Percentiles rank a stretch among this genome's conserved stretches.
Conservation (phyloP, 2,797 vertebrate genomes). For the Hyperoplus immaculatus region DNA sequence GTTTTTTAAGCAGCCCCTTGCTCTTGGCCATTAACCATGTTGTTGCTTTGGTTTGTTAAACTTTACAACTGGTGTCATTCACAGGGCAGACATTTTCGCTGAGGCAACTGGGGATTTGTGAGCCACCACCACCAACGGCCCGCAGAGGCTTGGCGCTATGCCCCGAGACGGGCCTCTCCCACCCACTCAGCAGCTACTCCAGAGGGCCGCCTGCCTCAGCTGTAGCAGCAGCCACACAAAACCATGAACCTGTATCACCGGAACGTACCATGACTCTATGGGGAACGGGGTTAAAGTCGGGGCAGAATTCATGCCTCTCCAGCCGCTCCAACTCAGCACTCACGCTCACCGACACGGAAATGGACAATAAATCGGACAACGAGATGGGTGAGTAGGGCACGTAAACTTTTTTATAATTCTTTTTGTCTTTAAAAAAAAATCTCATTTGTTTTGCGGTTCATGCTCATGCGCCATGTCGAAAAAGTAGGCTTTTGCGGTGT, state of each 20-base stretch:
- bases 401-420: slow-evolving; percentile 31
- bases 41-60: slow-evolving; percentile 76
- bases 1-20: slow-evolving; percentile 42
- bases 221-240: slow-evolving; percentile 80
- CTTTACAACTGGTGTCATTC: slow-evolving; percentile 74
- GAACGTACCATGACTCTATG: slow-evolving; percentile 96
- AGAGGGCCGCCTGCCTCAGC: slow-evolving; percentile 87
- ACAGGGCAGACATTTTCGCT: slow-evolving; percentile 98
- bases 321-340: slow-evolving; percentile 98
- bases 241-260: slow-evolving; percentile 94
- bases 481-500: slow-evolving; percentile 34
- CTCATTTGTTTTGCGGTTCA: slow-evolving; percentile 37
- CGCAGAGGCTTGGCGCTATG: slow-evolving; percentile 95
- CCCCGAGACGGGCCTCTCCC: slow-evolving; percentile 96
- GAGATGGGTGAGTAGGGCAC: slow-evolving; percentile 92
- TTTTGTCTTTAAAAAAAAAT: slow-evolving; percentile 39
- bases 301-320: slow-evolving; percentile 94
- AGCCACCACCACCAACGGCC: slow-evolving; percentile 90
- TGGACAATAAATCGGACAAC: slow-evolving; percentile 98
- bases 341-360: slow-evolving; percentile 98
- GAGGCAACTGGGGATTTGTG: slow-evolving; percentile 98
- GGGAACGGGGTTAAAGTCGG: slow-evolving; percentile 94
- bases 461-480: slow-evolving; percentile 33
- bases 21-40: slow-evolving; percentile 62
- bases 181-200: slow-evolving; percentile 92